Evolutionary conservation across 2,113 vertebrate species (phyloP).

Genomic region (Chionodraco myersi): DNA sequence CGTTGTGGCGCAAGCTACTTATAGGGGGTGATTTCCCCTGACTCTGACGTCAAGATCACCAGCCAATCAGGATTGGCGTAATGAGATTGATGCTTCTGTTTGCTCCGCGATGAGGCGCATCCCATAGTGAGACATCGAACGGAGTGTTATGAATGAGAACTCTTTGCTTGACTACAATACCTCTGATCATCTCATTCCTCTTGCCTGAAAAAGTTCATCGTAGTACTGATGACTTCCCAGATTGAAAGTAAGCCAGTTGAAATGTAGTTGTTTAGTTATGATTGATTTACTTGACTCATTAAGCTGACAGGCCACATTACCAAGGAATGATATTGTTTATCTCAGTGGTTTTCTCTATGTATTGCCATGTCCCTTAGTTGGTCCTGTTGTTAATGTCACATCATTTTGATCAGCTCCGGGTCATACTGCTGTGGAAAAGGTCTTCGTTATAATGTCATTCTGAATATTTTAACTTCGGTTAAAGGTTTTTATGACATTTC

Average conservation of each 20-base stretch:
- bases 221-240: neutral
- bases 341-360: neutral
- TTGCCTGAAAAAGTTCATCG: neutral
- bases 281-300: neutral
- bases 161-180: neutral
- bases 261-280: neutral
- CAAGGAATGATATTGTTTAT: neutral
- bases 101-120: no score
- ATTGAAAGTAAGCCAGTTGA: neutral
- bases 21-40: no score
- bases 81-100: no score
- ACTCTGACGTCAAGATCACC: no score
- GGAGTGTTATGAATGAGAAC: no score
- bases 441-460: slow-evolving; percentile 3
- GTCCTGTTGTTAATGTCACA: neutral
- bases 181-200: neutral
- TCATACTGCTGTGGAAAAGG: neutral
- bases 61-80: no score
- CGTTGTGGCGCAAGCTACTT: no score
- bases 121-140: no score
- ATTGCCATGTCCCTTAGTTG: neutral
- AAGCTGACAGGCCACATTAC: neutral
- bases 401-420: neutral
- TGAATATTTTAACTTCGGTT: neutral
- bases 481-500: neutral